A percentile compares a stretch with the other conserved stretches of the same genome.
phyloP scores from a whole-genome alignment of 1,140 invertebrate genomes.

The Drosophila ohnishii region DNA sequence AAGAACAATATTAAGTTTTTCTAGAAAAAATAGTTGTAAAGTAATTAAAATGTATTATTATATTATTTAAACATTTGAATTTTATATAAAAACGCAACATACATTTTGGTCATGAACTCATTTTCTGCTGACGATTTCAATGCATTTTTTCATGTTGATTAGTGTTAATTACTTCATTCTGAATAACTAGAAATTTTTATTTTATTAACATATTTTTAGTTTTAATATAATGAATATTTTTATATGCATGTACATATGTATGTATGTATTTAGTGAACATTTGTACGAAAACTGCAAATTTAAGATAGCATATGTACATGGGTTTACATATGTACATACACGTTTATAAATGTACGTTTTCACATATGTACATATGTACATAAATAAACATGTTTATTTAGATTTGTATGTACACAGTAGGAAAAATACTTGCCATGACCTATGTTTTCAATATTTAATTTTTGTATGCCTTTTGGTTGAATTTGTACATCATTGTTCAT shows the following conservation, averaged over 20 bases:
- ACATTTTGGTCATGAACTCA: not conserved
- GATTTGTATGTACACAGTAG: not conserved
- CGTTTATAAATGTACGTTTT: not conserved
- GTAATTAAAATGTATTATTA: not conserved
- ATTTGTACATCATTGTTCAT: conserved; percentile 57
- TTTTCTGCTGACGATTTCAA: not conserved
- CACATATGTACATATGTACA: not conserved
- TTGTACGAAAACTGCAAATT: not conserved
- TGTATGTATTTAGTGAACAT: not conserved
- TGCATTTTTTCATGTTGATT: conserved; percentile 3
- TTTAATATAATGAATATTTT: not conserved
- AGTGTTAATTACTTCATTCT: not conserved
- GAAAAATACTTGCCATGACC: conserved; percentile 59
- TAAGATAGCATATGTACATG: not conserved
- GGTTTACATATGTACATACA: not conserved
- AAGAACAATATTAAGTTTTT: conserved; percentile 16
- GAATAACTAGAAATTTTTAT: not conserved
- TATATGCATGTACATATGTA: too few relatives aligned
- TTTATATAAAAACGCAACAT: not conserved
- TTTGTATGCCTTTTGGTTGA: conserved; percentile 24
- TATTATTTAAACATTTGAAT: not conserved
- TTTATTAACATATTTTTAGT: not conserved
- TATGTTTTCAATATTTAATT: conserved; percentile 51
- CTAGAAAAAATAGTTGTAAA: conserved; percentile 12
- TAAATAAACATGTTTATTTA: too few relatives aligned